Base-by-base conservation (phyloP, 2,888 invertebrate genomes). In the Ectobius pallidus region DNA sequence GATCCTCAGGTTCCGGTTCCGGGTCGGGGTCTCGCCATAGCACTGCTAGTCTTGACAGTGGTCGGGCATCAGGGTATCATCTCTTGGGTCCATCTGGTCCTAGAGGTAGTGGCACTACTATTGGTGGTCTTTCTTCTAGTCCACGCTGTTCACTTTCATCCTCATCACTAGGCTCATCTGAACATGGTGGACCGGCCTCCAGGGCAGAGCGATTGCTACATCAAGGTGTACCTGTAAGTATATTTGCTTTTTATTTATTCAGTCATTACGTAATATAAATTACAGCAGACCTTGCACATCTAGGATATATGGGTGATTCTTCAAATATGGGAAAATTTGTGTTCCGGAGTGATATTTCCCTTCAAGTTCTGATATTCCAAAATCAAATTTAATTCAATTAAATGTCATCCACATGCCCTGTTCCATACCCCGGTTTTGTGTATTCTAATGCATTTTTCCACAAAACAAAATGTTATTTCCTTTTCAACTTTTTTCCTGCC, bases 11-110 rank as follows among this genome's bases (percentile, higher is more conserved):
- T 71, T 94, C 95, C 9, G 94, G 94, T 30, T 92, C 92, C 0
- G 95, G 95, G 49, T 94, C 93, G 1, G 93, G 94, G 25, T 95
- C 95, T 20, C 87, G 96, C 58, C 95, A 96, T 83, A 95, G 95
- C 76, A 95, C 95, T 0, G 94, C 95, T 25, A 92, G 92, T 22
- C 85, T 96, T 79, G 96, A 96, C 85, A 94, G 94, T 78, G 96
- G 96, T n/a, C 87, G 96, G 75, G 96, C 96, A 34, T 95, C 95
- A 14, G 92, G 92, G 67, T 92, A 93, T 82, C 86, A 87, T 80
- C 76, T 76, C n/a, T 72, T 75, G 69, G 69, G 74, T 55, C 70
- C 72, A 25, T 58, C 67, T 2, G 72, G 80, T 52, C 78, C 78
- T 70, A 75, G 78, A 39, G 70, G 79, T 55, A 78, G 80, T 46